Evolutionary conservation across 2,113 vertebrate genomes (phyloP), one percentile per base, ranked within the genome.

Genomic region (Prunella himalayana): DNA sequence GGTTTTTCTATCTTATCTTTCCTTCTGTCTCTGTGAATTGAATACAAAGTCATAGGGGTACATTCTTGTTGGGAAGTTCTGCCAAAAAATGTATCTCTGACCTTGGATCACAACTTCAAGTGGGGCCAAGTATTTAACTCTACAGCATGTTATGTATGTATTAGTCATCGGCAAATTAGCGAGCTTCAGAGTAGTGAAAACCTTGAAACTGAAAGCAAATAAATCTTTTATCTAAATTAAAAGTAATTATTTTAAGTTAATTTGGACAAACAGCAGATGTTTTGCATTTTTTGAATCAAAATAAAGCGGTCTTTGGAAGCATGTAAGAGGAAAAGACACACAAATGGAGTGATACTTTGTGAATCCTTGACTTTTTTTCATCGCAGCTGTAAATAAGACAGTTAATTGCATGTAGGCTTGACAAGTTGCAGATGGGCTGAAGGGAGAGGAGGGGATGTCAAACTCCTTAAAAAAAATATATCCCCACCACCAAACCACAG

Each of bases 221-320:
- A 95, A 93, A 97, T 97, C 97, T 95, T 98, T 98, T 98, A 98
- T 98, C 98, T 98, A 98, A 98, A 98, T 98, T 98, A 98, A 98
- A 98, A 98, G 97, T 98, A 98, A 98, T 98, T 98, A 98, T 98
- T 98, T 98, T 97, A 98, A 98, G 98, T 98, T 98, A 98, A 98
- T 98, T 98, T 98, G 98, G 98, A 98, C 97, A 98, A 98, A 98
- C 98, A 98, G 97, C 98, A 98, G 98, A 98, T 98, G 98, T 98
- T 98, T 98, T 96, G 86, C 97, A 97, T 98, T 98, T 98, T 97
- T 97, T 95, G 50, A 97, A 98, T 97, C 97, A 98, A 98, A 98
- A 98, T 97, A 98, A 97, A 97, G 96, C 92, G 25, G 84, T 89
- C 95, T 96, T 97, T 98, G 97, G 97, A 98, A 97, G 95, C 95